Percentiles rank a stretch among this genome's conserved stretches.
phyloP scores from a whole-genome alignment of 2,888 invertebrate species.

The Pammene aurita region DNA sequence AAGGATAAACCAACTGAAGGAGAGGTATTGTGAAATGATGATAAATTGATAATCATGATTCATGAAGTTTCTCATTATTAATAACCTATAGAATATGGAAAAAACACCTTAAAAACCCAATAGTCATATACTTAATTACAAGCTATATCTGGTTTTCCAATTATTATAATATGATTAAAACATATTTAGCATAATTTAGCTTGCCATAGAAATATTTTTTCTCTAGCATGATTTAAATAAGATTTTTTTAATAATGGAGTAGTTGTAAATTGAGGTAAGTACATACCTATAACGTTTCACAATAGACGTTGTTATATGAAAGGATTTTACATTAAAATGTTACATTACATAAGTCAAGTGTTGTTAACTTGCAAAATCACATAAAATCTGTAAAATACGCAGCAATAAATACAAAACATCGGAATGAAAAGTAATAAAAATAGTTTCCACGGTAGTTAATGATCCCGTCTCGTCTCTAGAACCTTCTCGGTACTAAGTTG shows the following conservation, averaged over 20 bases:
- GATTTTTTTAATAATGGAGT: too few species aligned
- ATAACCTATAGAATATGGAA: neutral
- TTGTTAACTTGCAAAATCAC: slow-evolving; percentile 3
- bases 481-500: slow-evolving; percentile 2
- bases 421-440: slow-evolving; percentile 22
- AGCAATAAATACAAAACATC: slow-evolving; percentile 20
- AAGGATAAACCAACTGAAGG: neutral
- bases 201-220: too few species aligned
- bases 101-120: too few species aligned
- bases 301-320: too few species aligned
- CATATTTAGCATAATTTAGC: too few species aligned
- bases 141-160: too few species aligned
- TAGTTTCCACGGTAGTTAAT: slow-evolving; percentile 10
- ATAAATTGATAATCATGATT: too few species aligned
- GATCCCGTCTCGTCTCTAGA: neutral
- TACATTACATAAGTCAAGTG: neutral
- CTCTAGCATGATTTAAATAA: too few species aligned
- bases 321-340: neutral
- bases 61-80: neutral
- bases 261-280: too few species aligned
- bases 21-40: slow-evolving; percentile 7
- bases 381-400: neutral
- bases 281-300: too few species aligned
- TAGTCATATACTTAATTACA: too few species aligned
- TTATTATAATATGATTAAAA: too few species aligned